phyloP scores from a whole-genome alignment of 2,797 vertebrate genomes.

The Phaenicophaeus curvirostris region DNA sequence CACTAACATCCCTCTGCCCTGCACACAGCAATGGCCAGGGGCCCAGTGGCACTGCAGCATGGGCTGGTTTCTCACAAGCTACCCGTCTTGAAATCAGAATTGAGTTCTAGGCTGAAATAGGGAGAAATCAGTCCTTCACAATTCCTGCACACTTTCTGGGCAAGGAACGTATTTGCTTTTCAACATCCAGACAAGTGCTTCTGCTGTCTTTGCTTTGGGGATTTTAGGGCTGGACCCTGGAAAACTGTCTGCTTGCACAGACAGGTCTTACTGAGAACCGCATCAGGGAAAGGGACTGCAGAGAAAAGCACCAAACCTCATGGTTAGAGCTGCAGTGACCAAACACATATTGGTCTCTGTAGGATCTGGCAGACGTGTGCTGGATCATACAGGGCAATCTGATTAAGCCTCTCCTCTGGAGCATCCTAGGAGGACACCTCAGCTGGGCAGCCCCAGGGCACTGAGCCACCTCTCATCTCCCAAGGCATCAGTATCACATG shows the following conservation, averaged over 20 bases:
- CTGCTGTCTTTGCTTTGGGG: neutral
- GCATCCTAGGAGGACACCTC: neutral
- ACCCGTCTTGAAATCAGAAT: neutral
- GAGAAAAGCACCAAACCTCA: neutral
- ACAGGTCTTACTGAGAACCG: neutral
- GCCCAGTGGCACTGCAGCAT: neutral
- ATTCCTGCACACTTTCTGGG: neutral
- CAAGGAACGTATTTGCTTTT: neutral
- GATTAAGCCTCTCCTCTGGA: neutral
- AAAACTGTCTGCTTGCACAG: neutral
- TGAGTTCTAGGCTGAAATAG: neutral
- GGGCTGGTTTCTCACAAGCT: neutral
- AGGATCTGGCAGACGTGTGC: accelerated
- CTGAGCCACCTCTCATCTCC: neutral
- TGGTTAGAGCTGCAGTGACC: accelerated
- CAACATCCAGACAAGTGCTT: neutral
- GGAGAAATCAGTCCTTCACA: neutral
- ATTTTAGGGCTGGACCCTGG: neutral
- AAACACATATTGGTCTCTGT: accelerated
- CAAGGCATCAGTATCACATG: neutral
- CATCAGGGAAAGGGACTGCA: neutral
- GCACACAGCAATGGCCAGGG: neutral
- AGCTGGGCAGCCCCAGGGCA: neutral
- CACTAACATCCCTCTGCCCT: neutral
- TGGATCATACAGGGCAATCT: neutral